phyloP scores from a whole-genome alignment of 2,113 vertebrate species.

The Paraplagusia blochii region DNA sequence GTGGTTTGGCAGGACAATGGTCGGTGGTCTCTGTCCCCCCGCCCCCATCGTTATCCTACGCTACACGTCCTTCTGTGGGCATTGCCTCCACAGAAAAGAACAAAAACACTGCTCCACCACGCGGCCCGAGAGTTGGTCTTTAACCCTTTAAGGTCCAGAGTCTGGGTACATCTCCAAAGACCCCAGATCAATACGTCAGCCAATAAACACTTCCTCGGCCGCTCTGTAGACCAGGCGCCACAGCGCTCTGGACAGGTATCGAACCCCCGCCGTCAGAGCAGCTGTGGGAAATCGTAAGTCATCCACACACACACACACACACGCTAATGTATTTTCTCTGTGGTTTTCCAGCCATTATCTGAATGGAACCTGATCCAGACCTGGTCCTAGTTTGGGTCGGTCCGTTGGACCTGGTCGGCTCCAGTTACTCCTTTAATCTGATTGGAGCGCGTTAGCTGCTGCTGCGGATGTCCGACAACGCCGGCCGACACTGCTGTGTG shows the following conservation, averaged over 20 bases:
- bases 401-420: constrained; percentile 65
- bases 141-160: constrained; percentile 57
- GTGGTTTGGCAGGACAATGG: constrained; percentile 78
- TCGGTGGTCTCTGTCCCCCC: constrained; percentile 58
- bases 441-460: constrained; percentile 80
- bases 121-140: background rate
- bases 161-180: constrained; percentile 75
- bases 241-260: constrained; percentile 79
- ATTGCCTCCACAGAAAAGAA: constrained; percentile 46
- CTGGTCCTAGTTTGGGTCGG: constrained; percentile 68
- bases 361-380: constrained; percentile 74
- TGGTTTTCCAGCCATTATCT: constrained; percentile 75
- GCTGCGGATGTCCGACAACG: constrained; percentile 86
- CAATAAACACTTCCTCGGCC: constrained; percentile 71
- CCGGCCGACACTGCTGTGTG: constrained; percentile 77
- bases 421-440: constrained; percentile 88
- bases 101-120: constrained; percentile 8
- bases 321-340: constrained; percentile 48
- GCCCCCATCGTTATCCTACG: constrained; percentile 72
- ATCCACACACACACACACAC: constrained; percentile 45
- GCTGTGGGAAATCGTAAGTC: constrained; percentile 81
- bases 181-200: constrained; percentile 75
- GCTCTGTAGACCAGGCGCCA: constrained; percentile 82
- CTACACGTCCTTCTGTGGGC: constrained; percentile 65
- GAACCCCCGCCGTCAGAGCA: constrained; percentile 78